Evolutionary conservation across 2,888 invertebrate species (phyloP), one percentile per base, ranked within the genome.

Genomic region (Caenorhabditis japonica): DNA sequence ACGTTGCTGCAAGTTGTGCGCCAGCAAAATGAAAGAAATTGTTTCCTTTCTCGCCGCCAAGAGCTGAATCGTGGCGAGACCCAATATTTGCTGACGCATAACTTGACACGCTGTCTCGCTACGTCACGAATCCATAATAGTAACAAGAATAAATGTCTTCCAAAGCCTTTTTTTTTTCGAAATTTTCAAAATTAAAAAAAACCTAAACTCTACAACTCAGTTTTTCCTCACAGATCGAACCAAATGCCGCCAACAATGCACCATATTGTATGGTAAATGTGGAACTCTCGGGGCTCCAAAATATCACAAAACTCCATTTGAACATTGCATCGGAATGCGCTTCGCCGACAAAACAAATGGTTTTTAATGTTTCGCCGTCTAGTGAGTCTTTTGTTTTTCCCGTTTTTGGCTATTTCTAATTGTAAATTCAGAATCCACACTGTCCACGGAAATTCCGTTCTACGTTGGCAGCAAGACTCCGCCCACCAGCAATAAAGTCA

Each of bases 211-310:
- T n/a, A n/a, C n/a, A n/a, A n/a, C n/a, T n/a, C n/a, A n/a, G 15
- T 34, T 19, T 4, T 38, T 58, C 15, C 52, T 30, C 30, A 30
- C 10, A 71, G 71, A 55, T 72, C 25, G 72, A 64, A 13, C 51
- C 55, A n/a, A 72, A 72, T 43, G 72, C 72, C 7, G 60, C 53
- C 0, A 56, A 19, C 43, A 56, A 66, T 56, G 66, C 61, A 2
- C 66, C 66, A 12, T 73, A 47, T 30, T 72, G 59, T n/a, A 58
- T 25, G 5, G n/a, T 72, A 0, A 15, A 25, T 10, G 36, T 72
- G 8, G 46, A 59, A 10, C 49, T 73, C 21, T 39, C 58, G 3
- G 60, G 56, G 33, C 46, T 66, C 3, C 33, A 52, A 15, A 53
- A 52, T 15, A 46, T 56, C 21, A 19, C 51, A 3, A 68, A 58